A percentile compares a stretch with the other conserved stretches of the same genome.
These are phyloP conservation scores for Catostylus mosaicus DNA, from an alignment of 30 jellyfish, hydroid and myxozoan species.

Conservation along the genomic window DNA sequence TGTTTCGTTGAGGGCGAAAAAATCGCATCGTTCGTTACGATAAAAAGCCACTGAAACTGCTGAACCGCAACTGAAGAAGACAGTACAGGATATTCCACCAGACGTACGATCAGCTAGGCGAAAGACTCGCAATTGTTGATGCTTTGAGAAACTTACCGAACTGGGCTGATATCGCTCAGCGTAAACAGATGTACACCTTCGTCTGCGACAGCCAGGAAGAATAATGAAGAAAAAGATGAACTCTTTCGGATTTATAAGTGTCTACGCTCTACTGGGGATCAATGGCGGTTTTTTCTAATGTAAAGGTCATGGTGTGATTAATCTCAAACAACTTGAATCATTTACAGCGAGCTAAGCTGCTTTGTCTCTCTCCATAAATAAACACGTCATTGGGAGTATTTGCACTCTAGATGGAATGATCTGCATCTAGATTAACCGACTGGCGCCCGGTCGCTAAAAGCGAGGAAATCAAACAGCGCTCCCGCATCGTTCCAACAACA, in stretches of 20 bases:
- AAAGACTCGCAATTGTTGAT: background rate
- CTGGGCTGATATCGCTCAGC: background rate
- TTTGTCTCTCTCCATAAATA: conserved; percentile 54
- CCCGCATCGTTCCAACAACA: background rate
- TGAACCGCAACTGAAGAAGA: background rate
- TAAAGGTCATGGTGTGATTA: conserved; percentile 65
- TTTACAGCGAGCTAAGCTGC: conserved; percentile 63
- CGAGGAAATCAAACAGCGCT: conserved; percentile 9
- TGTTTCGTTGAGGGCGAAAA: conserved; percentile 41
- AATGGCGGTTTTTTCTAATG: conserved; percentile 66
- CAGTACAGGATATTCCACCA: background rate
- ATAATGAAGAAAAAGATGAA: background rate
- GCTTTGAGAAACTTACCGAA: background rate
- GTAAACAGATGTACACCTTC: background rate
- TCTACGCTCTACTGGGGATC: conserved; percentile 50
- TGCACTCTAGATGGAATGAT: conserved; percentile 56
- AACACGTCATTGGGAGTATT: conserved; percentile 66
- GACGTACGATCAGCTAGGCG: background rate
- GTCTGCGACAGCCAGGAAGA: conserved; percentile 1
- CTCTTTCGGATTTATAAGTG: conserved; percentile 35
- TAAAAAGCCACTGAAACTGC: background rate
- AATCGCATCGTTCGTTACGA: conserved; percentile 24
- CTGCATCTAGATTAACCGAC: conserved; percentile 53
- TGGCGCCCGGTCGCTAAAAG: conserved; percentile 46
- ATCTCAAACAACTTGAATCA: conserved; percentile 67